Percentiles rank a stretch among this genome's conserved stretches.
phyloP scores from a whole-genome alignment of 2,888 invertebrate species.

The Willowsia nigromaculata region DNA sequence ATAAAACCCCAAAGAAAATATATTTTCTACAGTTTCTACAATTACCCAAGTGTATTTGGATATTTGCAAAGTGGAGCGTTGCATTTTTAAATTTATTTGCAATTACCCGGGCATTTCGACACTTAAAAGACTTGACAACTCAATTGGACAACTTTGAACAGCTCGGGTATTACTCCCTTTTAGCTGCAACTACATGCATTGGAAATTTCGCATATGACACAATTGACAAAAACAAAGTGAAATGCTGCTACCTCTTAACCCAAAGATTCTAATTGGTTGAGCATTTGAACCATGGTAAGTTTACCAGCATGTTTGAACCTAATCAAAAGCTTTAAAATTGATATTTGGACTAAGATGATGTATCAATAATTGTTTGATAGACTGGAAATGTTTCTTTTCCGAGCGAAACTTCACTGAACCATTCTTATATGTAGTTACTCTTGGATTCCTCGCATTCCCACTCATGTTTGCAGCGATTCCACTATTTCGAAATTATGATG shows the following conservation, averaged over 20 bases:
- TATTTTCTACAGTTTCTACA: background rate
- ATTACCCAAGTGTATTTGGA: background rate
- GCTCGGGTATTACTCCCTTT: background rate
- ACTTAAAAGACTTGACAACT: background rate
- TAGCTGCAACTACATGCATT: background rate
- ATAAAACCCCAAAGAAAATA: no score
- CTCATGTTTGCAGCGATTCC: background rate
- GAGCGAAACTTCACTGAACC: background rate
- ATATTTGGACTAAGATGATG: no score
- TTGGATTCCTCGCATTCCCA: background rate
- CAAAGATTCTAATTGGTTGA: background rate
- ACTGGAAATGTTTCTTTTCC: no score
- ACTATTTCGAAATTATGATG: background rate
- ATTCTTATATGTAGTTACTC: background rate
- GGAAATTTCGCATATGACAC: background rate
- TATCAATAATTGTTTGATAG: no score
- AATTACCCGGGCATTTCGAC: background rate
- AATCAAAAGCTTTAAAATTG: no score
- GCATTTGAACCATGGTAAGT: no score
- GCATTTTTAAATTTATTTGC: background rate
- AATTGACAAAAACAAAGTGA: background rate
- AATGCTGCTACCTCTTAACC: background rate
- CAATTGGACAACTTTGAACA: background rate
- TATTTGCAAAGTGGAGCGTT: background rate
- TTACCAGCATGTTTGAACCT: no score